Evolutionary conservation across 2,888 invertebrate species (phyloP).

Genomic region (Acheta domesticus): DNA sequence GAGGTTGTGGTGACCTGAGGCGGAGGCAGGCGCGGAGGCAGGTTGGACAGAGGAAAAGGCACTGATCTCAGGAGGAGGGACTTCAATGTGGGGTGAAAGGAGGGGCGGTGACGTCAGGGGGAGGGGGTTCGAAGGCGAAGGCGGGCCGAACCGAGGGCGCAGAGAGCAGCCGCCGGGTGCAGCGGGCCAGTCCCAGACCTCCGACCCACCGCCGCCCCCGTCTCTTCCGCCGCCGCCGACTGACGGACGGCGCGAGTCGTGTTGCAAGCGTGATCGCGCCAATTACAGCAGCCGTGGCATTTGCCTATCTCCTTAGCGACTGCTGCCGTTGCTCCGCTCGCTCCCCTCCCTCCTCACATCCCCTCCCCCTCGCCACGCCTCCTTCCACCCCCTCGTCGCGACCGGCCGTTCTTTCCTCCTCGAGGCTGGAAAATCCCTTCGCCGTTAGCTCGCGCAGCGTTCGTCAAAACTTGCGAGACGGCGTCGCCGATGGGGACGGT

Average conservation of each 20-base stretch:
- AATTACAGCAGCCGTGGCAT: background rate
- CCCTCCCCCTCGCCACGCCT: background rate
- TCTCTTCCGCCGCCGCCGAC: background rate
- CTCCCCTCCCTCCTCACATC: background rate
- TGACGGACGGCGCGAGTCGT: background rate
- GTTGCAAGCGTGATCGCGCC: background rate
- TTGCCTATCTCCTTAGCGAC: background rate
- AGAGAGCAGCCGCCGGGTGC: too few relatives aligned
- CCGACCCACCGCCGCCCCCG: background rate
- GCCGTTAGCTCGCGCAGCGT: background rate
- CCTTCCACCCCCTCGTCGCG: background rate
- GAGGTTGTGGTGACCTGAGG: too few relatives aligned
- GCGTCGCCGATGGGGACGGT: background rate
- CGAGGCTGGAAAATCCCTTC: background rate
- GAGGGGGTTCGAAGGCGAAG: too few relatives aligned
- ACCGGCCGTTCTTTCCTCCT: background rate
- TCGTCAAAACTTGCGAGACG: constrained; percentile 1
- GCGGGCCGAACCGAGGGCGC: too few relatives aligned
- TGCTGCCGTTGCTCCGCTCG: background rate
- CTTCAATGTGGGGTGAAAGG: too few relatives aligned
- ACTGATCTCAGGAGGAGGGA: too few relatives aligned
- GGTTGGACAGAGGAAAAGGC: too few relatives aligned
- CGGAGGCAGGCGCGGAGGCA: too few relatives aligned
- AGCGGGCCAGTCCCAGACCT: too few relatives aligned
- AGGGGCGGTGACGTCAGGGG: too few relatives aligned